Percentiles rank a stretch among this genome's conserved stretches.
Conservation (phyloP, 2,888 invertebrate species). For the Stramonita haemastoma region DNA sequence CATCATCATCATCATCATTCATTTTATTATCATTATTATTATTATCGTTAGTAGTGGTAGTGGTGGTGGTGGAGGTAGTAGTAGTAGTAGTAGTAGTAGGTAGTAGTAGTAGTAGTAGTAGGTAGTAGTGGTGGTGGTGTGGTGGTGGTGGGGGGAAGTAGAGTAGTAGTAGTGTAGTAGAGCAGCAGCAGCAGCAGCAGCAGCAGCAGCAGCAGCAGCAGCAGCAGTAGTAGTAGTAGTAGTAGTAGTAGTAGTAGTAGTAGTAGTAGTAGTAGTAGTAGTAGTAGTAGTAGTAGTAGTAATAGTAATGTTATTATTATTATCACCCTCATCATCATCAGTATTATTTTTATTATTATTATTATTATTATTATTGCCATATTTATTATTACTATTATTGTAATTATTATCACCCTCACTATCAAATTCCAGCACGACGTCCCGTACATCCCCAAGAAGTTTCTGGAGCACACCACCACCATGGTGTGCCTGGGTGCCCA, state of each 20-base stretch:
- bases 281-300: background rate
- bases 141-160: background rate
- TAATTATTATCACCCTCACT: too few relatives aligned
- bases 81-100: background rate
- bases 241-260: background rate
- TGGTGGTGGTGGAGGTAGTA: background rate
- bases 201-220: background rate
- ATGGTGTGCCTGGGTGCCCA: constrained; percentile 44
- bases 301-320: background rate
- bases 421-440: constrained; percentile 39
- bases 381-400: too few relatives aligned
- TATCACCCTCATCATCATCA: background rate
- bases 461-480: constrained; percentile 43
- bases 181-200: background rate
- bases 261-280: background rate
- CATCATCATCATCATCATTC: too few relatives aligned
- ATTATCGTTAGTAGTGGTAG: background rate
- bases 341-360: background rate
- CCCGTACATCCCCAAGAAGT: constrained; percentile 46
- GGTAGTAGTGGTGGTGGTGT: background rate
- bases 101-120: too few relatives aligned
- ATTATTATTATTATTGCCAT: background rate
- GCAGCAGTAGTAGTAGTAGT: background rate
- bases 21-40: too few relatives aligned
- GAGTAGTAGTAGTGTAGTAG: background rate